Evolutionary conservation across 2,113 vertebrate species (phyloP).

Genomic region (Mormyrus lacerda): DNA sequence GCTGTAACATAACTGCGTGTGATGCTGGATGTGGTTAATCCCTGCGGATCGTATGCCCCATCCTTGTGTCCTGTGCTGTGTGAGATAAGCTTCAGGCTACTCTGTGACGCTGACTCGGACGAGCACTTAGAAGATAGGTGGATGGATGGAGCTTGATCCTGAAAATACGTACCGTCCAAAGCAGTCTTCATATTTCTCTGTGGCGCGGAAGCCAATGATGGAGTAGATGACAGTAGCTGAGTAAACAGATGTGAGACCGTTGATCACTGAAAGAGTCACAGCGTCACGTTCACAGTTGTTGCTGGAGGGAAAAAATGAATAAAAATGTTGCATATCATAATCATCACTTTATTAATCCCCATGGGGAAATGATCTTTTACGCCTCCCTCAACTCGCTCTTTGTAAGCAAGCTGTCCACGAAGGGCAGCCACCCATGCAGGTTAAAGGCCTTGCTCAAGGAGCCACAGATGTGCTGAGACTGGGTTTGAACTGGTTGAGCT

Average conservation of each 20-base stretch:
- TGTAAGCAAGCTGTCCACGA: too few species aligned
- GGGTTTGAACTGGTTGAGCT: too few species aligned
- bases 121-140: not conserved
- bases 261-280: constrained; percentile 72
- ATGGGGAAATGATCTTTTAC: too few species aligned
- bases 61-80: not conserved
- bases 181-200: constrained; percentile 72
- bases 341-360: too few species aligned
- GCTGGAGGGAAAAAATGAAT: constrained; percentile 47
- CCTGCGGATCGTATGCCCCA: not conserved
- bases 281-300: constrained; percentile 84
- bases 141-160: not conserved
- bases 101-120: not conserved
- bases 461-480: too few species aligned
- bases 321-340: too few species aligned
- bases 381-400: too few species aligned
- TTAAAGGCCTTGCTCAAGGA: too few species aligned
- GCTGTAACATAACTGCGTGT: not conserved
- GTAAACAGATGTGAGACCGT: constrained; percentile 77
- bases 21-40: not conserved
- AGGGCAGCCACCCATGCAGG: too few species aligned
- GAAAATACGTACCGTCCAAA: constrained; percentile 58
- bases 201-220: constrained; percentile 87
- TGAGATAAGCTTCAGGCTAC: not conserved
- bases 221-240: constrained; percentile 80